A percentile compares a stretch with the other conserved stretches of the same genome.
These are phyloP conservation scores for Nomada lathburiana DNA, from an alignment of 2,888 invertebrate genomes.

Conservation along the genomic window DNA sequence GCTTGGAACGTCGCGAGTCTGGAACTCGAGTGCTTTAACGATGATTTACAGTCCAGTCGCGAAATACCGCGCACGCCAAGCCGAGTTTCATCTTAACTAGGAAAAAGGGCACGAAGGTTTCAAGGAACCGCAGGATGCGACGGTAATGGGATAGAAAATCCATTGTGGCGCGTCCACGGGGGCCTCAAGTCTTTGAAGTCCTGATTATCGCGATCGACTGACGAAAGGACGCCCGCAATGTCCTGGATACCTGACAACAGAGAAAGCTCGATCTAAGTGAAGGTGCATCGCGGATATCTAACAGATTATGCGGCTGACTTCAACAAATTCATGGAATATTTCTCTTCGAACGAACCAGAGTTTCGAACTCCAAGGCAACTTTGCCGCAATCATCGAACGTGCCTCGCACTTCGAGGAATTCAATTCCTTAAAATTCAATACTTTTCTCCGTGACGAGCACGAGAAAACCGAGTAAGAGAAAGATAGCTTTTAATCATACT, in stretches of 20 bases:
- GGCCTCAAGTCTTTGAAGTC: conserved; percentile 6
- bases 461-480: too few relatives aligned
- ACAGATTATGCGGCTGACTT: not conserved
- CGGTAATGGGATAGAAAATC: conserved; percentile 54
- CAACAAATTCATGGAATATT: conserved; percentile 7
- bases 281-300: conserved; percentile 6
- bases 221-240: not conserved
- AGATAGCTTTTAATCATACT: too few relatives aligned
- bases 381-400: conserved; percentile 16
- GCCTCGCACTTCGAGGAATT: conserved; percentile 18
- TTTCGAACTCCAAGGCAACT: conserved; percentile 16
- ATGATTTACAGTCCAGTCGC: conserved; percentile 55
- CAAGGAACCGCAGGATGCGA: not conserved
- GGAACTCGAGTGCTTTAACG: conserved; percentile 58
- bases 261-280: not conserved
- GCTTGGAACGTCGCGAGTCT: conserved; percentile 39
- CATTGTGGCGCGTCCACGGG: conserved; percentile 13
- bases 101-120: not conserved
- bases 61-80: conserved; percentile 39
- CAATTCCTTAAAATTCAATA: conserved; percentile 33
- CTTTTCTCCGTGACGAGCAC: conserved; percentile 10
- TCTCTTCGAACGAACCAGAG: conserved; percentile 7
- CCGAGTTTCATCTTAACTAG: not conserved
- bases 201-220: conserved; percentile 18
- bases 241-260: conserved; percentile 10